Evolutionary conservation across 2,888 invertebrate species (phyloP).

Genomic region (Drosophila kokeensis): DNA sequence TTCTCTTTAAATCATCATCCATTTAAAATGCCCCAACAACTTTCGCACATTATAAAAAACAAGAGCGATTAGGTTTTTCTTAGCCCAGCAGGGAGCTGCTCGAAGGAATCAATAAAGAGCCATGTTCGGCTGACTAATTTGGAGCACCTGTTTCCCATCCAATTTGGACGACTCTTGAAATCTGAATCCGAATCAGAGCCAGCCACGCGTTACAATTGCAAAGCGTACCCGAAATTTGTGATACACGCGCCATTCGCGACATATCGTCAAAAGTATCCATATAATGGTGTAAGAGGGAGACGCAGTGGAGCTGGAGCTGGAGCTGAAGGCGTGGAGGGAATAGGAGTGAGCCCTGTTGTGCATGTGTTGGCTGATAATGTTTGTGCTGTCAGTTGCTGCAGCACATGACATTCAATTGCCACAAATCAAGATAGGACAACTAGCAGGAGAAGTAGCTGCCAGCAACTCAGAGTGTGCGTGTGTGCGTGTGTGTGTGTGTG

Average conservation of each 20-base stretch:
- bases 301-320: background rate
- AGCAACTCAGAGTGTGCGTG: slow-evolving; percentile 6
- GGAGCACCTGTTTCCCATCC: slow-evolving; percentile 56
- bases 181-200: slow-evolving; percentile 25
- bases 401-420: slow-evolving; percentile 77
- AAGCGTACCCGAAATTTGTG: slow-evolving; percentile 50
- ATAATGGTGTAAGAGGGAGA: slow-evolving; percentile 24
- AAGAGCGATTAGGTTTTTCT: background rate
- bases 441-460: slow-evolving; percentile 29
- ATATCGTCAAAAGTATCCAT: slow-evolving; percentile 63
- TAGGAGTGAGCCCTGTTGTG: slow-evolving; percentile 29
- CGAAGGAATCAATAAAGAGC: slow-evolving; percentile 26
- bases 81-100: background rate
- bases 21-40: slow-evolving; percentile 3
- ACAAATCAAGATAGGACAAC: slow-evolving; percentile 73
- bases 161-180: slow-evolving; percentile 33
- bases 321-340: background rate
- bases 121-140: slow-evolving; percentile 49
- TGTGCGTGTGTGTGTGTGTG: background rate
- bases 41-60: slow-evolving; percentile 17
- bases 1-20: slow-evolving; percentile 2
- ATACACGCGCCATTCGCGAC: slow-evolving; percentile 58
- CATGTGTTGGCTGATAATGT: slow-evolving; percentile 72
- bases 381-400: slow-evolving; percentile 67
- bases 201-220: slow-evolving; percentile 52